Base-by-base conservation (phyloP, 1,140 invertebrate species). In the Chrysopa pallens region DNA sequence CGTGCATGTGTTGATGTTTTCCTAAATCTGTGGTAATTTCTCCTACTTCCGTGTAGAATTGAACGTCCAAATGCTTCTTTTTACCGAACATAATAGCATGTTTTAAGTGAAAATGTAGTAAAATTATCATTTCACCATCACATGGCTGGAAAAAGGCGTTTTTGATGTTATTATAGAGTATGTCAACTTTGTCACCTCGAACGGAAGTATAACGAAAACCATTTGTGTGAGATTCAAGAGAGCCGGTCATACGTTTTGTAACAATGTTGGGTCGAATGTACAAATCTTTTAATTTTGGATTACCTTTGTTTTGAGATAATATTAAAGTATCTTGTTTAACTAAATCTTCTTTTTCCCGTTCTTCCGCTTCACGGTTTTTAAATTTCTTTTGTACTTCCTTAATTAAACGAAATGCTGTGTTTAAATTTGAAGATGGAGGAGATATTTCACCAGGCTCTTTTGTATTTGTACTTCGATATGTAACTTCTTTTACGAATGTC, bases 311-410 rank as follows among this genome's bases (percentile, higher is more conserved):
- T 55, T 87, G 85, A 8, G 87, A 93, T 5, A 98, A 60, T 38
- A 98, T 73, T n/a, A 99, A 66, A 6, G 89, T 93, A 63, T 99
- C 96, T 66, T 99, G 96, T 67, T 98, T 97, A 0, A 99, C 94
- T 39, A 98, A 75, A 70, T 90, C 85, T 63, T 98, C 95, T 51
- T 96, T 97, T 62, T 99, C 95, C 49, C 90, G 78, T 64, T 98
- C 94, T 64, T 99, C 95, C 1, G 92, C 91, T 65, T 98, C 96
- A 44, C 94, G 69, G 0, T 91, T 97, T 66, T 95, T 96, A 58
- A 92, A 98, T 57, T 91, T 94, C 60, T 98, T 97, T 63, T 99
- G 96, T 28, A 98, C 91, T 69, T 98, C 95, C 64, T 99, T 99
- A 53, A 99, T 98, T 7, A 98, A 68, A 43, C 94, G 73, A 61